Evolutionary conservation across 2,113 vertebrate species (phyloP).

Genomic region (Melanostigma gelatinosum): DNA sequence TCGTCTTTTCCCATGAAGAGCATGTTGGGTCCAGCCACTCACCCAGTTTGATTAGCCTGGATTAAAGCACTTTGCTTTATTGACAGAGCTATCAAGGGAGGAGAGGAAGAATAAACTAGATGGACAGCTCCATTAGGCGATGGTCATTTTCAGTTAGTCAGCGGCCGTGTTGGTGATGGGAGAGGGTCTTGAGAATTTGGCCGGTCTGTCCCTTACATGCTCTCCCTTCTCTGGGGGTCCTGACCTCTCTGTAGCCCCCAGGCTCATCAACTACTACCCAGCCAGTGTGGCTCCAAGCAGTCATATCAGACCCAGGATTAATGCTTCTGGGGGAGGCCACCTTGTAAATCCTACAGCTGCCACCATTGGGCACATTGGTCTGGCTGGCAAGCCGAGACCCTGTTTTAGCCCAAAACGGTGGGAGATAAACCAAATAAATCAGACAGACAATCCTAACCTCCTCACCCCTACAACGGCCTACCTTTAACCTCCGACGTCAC

Average conservation of each 20-base stretch:
- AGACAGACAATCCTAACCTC: slow-evolving; percentile 60
- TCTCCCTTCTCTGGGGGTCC: slow-evolving; percentile 72
- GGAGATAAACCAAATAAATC: slow-evolving; percentile 82
- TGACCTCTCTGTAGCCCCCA: slow-evolving; percentile 72
- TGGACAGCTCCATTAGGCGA: slow-evolving; percentile 65
- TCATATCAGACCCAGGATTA: slow-evolving; percentile 80
- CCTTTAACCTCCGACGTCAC: slow-evolving; percentile 76
- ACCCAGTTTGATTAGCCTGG: slow-evolving; percentile 60
- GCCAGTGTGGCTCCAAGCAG: slow-evolving; percentile 79
- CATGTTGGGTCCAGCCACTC: slow-evolving; percentile 44
- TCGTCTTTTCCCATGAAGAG: not conserved
- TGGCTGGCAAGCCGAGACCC: slow-evolving; percentile 57
- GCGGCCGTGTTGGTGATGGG: slow-evolving; percentile 50
- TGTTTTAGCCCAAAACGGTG: slow-evolving; percentile 38
- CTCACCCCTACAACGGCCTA: slow-evolving; percentile 61
- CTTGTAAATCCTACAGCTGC: slow-evolving; percentile 80
- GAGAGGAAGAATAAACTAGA: slow-evolving; percentile 48
- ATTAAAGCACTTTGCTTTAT: slow-evolving; percentile 78
- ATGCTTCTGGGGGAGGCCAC: slow-evolving; percentile 77
- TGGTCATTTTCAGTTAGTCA: slow-evolving; percentile 52
- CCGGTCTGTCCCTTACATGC: slow-evolving; percentile 66
- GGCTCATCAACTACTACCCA: slow-evolving; percentile 72
- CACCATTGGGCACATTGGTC: slow-evolving; percentile 65
- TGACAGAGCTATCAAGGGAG: slow-evolving; percentile 60
- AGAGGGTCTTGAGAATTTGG: slow-evolving; percentile 74